A percentile compares a stretch with the other conserved stretches of the same genome.
These are phyloP conservation scores for Idris sp. DNA, from an alignment of 1,140 invertebrate species.

Conservation along the genomic window DNA sequence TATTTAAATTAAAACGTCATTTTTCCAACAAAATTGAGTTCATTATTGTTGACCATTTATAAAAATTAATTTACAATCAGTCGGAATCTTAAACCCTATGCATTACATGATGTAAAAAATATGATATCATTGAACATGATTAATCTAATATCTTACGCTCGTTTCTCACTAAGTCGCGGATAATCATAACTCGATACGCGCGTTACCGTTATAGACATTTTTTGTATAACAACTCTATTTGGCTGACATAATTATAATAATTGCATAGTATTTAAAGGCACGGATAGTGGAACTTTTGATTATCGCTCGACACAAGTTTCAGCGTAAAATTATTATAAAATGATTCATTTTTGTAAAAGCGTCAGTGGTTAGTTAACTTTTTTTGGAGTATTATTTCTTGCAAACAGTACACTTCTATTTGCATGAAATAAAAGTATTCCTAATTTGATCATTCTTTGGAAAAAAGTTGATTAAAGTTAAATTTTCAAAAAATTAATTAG, in stretches of 20 bases:
- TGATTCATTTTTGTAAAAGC: slow-evolving; percentile 7
- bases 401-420: too few species aligned
- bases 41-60: neutral
- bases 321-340: slow-evolving; percentile 27
- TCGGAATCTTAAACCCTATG: slow-evolving; percentile 27
- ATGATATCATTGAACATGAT: slow-evolving; percentile 27
- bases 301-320: slow-evolving; percentile 18
- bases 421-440: neutral
- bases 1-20: too few species aligned
- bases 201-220: slow-evolving; percentile 27
- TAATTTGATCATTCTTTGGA: slow-evolving; percentile 2
- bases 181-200: slow-evolving; percentile 20
- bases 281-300: slow-evolving; percentile 33
- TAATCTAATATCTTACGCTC: slow-evolving; percentile 40
- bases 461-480: slow-evolving; percentile 8
- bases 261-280: too few species aligned
- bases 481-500: neutral
- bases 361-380: too few species aligned
- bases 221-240: slow-evolving; percentile 53
- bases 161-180: slow-evolving; percentile 27
- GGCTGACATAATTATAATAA: slow-evolving; percentile 27
- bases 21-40: neutral
- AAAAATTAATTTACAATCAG: slow-evolving; percentile 34
- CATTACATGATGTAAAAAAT: slow-evolving; percentile 11
- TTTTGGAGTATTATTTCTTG: too few species aligned